phyloP scores from a whole-genome alignment of 2,797 vertebrate species.

The Coendou prehensilis region DNA sequence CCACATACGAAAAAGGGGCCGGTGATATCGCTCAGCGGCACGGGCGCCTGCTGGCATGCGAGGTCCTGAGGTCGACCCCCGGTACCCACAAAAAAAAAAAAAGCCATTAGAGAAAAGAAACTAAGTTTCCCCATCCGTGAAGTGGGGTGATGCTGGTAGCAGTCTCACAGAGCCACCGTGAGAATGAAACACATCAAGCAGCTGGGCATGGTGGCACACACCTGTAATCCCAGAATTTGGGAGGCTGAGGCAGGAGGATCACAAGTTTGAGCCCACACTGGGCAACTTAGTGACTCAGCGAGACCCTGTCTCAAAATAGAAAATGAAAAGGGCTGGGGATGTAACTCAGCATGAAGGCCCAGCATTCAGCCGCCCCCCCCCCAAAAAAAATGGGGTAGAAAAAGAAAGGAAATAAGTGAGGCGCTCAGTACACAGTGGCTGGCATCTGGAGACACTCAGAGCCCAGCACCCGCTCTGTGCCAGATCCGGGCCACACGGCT shows the following conservation, averaged over 20 bases:
- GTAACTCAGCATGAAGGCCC: background rate
- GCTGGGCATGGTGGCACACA: background rate
- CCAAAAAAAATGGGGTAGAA: background rate
- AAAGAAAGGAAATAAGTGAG: too few relatives aligned
- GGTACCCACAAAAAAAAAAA: too few relatives aligned
- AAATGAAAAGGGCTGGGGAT: background rate
- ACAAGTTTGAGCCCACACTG: background rate
- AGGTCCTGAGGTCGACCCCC: too few relatives aligned
- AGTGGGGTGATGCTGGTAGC: background rate
- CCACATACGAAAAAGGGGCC: too few relatives aligned
- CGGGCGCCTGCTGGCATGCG: too few relatives aligned
- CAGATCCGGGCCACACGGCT: too few relatives aligned
- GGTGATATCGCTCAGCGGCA: too few relatives aligned
- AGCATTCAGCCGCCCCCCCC: background rate
- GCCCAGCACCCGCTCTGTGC: fast-evolving
- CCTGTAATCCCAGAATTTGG: background rate
- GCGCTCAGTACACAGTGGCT: fast-evolving
- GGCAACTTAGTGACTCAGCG: background rate
- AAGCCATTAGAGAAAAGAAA: background rate
- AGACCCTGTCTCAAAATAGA: background rate
- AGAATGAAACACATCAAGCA: background rate
- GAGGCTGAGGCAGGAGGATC: background rate
- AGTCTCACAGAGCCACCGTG: background rate
- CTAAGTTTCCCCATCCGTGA: background rate
- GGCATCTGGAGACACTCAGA: fast-evolving